Percentiles rank a stretch among this genome's conserved stretches.
phyloP scores from a whole-genome alignment of 2,888 invertebrate genomes.

The Bruchidius siliquastri region DNA sequence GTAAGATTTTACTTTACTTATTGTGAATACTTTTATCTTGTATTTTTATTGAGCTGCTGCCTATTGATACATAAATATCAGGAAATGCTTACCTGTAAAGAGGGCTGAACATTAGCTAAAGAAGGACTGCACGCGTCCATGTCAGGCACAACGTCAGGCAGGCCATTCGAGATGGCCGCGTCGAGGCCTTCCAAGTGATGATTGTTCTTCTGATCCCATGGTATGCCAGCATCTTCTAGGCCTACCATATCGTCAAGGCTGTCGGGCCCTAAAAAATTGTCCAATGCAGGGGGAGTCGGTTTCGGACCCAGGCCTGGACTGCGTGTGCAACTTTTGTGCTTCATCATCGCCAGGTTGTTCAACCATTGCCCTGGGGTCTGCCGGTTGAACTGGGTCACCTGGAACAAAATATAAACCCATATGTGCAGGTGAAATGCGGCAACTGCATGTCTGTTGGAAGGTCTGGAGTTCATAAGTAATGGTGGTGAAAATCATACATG shows the following conservation, averaged over 20 bases:
- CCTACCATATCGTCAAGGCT: conserved; percentile 47
- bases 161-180: conserved; percentile 44
- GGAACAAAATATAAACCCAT: background rate
- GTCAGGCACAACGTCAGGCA: conserved; percentile 44
- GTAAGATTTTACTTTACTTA: too few relatives aligned
- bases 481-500: too few relatives aligned
- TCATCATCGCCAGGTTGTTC: conserved; percentile 71
- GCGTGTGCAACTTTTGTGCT: conserved; percentile 62
- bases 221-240: conserved; percentile 46
- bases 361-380: conserved; percentile 80
- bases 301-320: conserved; percentile 47
- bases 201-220: conserved; percentile 51
- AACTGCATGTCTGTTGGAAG: too few relatives aligned
- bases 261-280: conserved; percentile 44
- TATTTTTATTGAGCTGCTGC: too few relatives aligned
- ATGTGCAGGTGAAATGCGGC: too few relatives aligned
- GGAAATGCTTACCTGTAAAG: conserved; percentile 46
- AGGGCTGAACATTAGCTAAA: conserved; percentile 54
- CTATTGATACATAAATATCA: background rate
- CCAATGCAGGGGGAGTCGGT: conserved; percentile 39
- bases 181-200: conserved; percentile 45
- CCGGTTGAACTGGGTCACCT: conserved; percentile 69
- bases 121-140: conserved; percentile 53
- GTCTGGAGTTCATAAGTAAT: too few relatives aligned
- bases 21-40: too few relatives aligned